Evolutionary conservation across 2,113 vertebrate species (phyloP).

Genomic region (Corythornis vintsioides): DNA sequence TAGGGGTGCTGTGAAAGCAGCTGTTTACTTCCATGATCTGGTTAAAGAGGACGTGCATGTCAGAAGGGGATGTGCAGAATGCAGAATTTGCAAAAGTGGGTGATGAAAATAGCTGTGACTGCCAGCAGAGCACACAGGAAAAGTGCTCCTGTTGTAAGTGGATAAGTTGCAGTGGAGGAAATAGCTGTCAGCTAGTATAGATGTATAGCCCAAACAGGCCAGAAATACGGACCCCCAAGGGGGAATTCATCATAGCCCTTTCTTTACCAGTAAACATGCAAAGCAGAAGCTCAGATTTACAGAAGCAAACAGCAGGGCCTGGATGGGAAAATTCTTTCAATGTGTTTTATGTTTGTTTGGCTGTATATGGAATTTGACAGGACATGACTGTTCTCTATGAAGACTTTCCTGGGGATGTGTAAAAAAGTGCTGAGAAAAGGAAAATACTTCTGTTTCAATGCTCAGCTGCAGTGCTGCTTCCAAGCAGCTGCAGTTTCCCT

Average conservation of each 20-base stretch:
- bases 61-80: not conserved
- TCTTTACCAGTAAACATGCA: not conserved
- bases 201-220: not conserved
- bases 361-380: not conserved
- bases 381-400: not conserved
- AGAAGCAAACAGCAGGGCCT: not conserved
- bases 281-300: not conserved
- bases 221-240: not conserved
- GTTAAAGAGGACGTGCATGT: not conserved
- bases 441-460: not conserved
- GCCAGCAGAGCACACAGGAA: not conserved
- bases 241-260: not conserved
- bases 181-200: not conserved
- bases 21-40: constrained; percentile 1
- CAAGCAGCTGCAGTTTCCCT: not conserved
- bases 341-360: not conserved
- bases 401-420: not conserved
- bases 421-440: not conserved
- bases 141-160: not conserved
- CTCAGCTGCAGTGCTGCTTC: not conserved
- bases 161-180: not conserved
- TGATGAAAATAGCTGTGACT: constrained; percentile 30
- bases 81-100: constrained; percentile 5
- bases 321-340: not conserved
- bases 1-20: not conserved